These are phyloP conservation scores for Dione vanillae DNA, from an alignment of 2,888 invertebrate genomes.

Conservation along the genomic window DNA sequence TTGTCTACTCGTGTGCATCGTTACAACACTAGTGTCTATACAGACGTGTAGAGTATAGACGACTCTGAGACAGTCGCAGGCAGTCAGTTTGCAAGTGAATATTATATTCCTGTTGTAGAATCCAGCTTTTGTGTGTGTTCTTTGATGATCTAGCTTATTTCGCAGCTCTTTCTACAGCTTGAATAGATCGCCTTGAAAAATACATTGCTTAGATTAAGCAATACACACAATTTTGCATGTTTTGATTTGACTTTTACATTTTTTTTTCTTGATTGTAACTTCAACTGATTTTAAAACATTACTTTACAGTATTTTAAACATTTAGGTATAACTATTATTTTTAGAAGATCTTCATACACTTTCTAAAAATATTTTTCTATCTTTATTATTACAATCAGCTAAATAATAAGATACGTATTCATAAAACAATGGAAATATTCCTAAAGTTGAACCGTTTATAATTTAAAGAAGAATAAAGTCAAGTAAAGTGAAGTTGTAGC, in stretches of 20 bases:
- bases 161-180: neutral
- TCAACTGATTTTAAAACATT: too few relatives aligned
- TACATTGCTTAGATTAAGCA: neutral
- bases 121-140: neutral
- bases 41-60: neutral
- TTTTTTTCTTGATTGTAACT: too few relatives aligned
- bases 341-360: too few relatives aligned
- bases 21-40: too few relatives aligned
- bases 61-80: neutral
- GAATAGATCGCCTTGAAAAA: neutral
- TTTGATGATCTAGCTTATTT: conserved; percentile 1
- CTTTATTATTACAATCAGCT: too few relatives aligned
- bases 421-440: neutral
- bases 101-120: conserved; percentile 7
- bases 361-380: too few relatives aligned
- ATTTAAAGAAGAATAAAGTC: neutral
- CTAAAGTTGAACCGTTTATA: neutral
- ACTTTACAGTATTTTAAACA: too few relatives aligned
- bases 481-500: neutral
- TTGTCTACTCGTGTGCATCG: neutral
- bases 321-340: too few relatives aligned
- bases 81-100: neutral
- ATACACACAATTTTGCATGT: too few relatives aligned
- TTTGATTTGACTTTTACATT: too few relatives aligned
- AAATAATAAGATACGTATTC: too few relatives aligned